Evolutionary conservation across 2,113 vertebrate species (phyloP), one percentile per base, ranked within the genome.

Genomic region (Cinclus cinclus): DNA sequence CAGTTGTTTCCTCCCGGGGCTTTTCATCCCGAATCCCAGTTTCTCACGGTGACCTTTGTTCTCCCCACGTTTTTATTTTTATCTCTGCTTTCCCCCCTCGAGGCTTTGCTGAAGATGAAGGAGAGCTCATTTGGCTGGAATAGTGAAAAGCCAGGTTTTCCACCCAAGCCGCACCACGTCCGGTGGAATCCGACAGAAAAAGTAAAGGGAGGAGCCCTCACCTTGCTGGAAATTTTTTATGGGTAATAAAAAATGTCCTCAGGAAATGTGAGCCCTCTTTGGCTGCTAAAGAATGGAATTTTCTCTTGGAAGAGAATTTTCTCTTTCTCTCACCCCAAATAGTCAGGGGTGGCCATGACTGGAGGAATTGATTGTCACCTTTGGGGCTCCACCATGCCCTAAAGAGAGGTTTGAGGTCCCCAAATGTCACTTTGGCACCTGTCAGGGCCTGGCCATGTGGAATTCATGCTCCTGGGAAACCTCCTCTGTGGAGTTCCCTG

Each of bases 141-240:
- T 1, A 33, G 20, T 0, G 25, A 86, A 33, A 49, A 59, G 7
- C n/a, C 5, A 2, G 39, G 52, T 42, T 85, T 67, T 53, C 47
- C n/a, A 30, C 42, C 35, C 53, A 35, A 75, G 33, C 59, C 0
- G 8, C 1, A 0, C 59, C 2, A 18, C 7, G 5, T 15, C 7
- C 5, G 9, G 39, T 2, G 14, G 52, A 15, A 19, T 56, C 12
- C 0, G 17, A 15, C 4, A 35, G 33, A 27, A 68, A 68, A 62
- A 60, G 13, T 28, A 28, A 33, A 55, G 44, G 47, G 20, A 6
- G 37, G 21, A 80, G 55, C 37, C 59, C 77, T 53, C 11, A 2
- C 15, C 39, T 46, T 16, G 18, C 49, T 24, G n/a, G 17, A 14
- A 25, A 0, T 20, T 2, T 1, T 1, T 20, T 31, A 5, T 30